Evolutionary conservation across 2,797 vertebrate genomes (phyloP).

Genomic region (Threskiornis aethiopicus): DNA sequence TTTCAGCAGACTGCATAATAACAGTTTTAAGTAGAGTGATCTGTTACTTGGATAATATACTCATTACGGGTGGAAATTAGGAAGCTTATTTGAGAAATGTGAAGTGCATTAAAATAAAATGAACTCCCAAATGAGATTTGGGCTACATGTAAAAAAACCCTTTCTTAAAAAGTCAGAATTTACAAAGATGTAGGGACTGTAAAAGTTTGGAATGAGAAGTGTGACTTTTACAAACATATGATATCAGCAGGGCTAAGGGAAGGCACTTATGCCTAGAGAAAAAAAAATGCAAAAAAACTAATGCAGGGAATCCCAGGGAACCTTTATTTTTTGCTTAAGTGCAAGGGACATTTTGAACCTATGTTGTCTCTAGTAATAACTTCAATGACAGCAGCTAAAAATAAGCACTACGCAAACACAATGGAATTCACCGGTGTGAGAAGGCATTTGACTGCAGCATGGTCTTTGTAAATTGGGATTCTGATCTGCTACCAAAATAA

Average conservation of each 20-base stretch:
- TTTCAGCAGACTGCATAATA: neutral
- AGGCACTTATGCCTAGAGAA: neutral
- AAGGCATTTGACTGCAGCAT: neutral
- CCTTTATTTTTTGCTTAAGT: neutral
- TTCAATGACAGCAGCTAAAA: slow-evolving; percentile 25
- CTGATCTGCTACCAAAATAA: slow-evolving; percentile 6
- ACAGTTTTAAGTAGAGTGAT: slow-evolving; percentile 1
- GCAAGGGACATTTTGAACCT: neutral
- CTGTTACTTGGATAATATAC: neutral
- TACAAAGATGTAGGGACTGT: neutral
- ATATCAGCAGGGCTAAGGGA: neutral
- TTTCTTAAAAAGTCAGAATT: neutral
- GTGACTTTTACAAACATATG: neutral
- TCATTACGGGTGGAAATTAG: neutral
- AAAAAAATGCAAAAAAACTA: neutral
- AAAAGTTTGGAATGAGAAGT: neutral
- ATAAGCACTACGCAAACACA: neutral
- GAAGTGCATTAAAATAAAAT: slow-evolving; percentile 14
- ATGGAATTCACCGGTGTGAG: neutral
- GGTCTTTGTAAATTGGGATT: neutral
- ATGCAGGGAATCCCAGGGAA: neutral
- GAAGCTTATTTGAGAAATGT: slow-evolving; percentile 7
- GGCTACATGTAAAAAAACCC: neutral
- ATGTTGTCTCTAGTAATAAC: neutral
- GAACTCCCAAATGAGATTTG: neutral